Conservation (phyloP, 2,888 invertebrate genomes). For the Parapristionchus giblindavisi region DNA sequence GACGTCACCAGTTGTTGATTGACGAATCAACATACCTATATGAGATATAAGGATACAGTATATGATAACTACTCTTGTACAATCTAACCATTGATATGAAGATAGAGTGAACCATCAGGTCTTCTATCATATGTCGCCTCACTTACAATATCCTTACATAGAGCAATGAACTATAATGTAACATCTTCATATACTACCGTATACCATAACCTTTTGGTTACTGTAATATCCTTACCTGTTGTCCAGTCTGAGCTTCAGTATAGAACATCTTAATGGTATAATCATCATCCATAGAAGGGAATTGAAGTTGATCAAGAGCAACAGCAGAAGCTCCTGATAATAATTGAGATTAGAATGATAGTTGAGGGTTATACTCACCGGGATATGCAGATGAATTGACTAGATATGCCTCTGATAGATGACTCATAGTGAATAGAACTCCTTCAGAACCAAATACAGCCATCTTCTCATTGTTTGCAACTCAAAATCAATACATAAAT, state of each 20-base stretch:
- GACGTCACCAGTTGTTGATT: slow-evolving; percentile 68
- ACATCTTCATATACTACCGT: slow-evolving; percentile 4
- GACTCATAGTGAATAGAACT: slow-evolving; percentile 65
- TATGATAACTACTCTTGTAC: not conserved
- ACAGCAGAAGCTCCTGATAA: slow-evolving; percentile 70
- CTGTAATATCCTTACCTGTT: slow-evolving; percentile 31
- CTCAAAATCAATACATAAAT: slow-evolving; percentile 1
- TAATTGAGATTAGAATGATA: slow-evolving; percentile 55
- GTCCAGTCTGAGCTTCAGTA: slow-evolving; percentile 52
- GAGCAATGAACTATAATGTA: slow-evolving; percentile 52
- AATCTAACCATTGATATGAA: slow-evolving; percentile 67
- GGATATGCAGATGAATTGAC: slow-evolving; percentile 43
- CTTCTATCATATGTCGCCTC: slow-evolving; percentile 69
- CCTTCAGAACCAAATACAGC: slow-evolving; percentile 63
- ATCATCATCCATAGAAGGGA: slow-evolving; percentile 62
- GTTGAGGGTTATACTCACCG: slow-evolving; percentile 20
- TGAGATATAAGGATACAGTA: not conserved
- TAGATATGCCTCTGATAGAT: slow-evolving; percentile 56
- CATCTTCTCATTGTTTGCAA: slow-evolving; percentile 53
- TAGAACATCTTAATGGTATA: slow-evolving; percentile 68
- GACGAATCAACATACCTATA: slow-evolving; percentile 68
- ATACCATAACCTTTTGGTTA: not conserved
- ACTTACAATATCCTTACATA: slow-evolving; percentile 68
- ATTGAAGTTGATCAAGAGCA: slow-evolving; percentile 69
- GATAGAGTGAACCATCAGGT: slow-evolving; percentile 66